These are phyloP conservation scores for Acropora tenuis DNA, from an alignment of 64 coral and sea anemone genomes.

Conservation along the genomic window DNA sequence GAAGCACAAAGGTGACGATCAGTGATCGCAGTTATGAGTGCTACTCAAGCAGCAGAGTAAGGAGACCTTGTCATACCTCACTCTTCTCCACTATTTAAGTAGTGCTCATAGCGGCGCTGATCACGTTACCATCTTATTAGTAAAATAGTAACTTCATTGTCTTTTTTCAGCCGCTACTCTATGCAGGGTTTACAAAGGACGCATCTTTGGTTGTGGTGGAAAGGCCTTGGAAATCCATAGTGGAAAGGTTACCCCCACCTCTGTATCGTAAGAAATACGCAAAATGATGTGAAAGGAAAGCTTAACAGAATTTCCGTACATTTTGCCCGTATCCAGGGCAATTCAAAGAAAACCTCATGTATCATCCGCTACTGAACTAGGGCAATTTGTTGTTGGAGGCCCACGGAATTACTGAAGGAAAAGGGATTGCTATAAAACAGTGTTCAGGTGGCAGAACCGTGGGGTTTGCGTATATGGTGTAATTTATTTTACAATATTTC, in stretches of 20 bases:
- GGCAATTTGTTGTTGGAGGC: too few relatives aligned
- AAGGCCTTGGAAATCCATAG: slow-evolving; percentile 72
- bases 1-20: not conserved
- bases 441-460: too few relatives aligned
- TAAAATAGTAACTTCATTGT: not conserved
- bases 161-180: slow-evolving; percentile 64
- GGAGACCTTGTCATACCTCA: too few relatives aligned
- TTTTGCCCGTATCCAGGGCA: not conserved
- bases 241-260: slow-evolving; percentile 84
- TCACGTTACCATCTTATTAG: not conserved
- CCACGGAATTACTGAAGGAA: too few relatives aligned
- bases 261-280: slow-evolving; percentile 87
- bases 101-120: not conserved
- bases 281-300: not conserved
- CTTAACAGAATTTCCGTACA: not conserved
- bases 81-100: too few relatives aligned
- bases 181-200: slow-evolving; percentile 60
- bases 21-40: not conserved
- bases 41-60: not conserved
- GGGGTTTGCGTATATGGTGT: too few relatives aligned
- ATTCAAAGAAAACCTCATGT: too few relatives aligned
- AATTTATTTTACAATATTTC: too few relatives aligned
- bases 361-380: too few relatives aligned
- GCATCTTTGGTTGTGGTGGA: slow-evolving; percentile 82
- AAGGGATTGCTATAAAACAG: too few relatives aligned